Percentiles rank a stretch among this genome's conserved stretches.
Evolutionary conservation across 2,113 vertebrate genomes (phyloP).

Genomic region (Barbus barbus): DNA sequence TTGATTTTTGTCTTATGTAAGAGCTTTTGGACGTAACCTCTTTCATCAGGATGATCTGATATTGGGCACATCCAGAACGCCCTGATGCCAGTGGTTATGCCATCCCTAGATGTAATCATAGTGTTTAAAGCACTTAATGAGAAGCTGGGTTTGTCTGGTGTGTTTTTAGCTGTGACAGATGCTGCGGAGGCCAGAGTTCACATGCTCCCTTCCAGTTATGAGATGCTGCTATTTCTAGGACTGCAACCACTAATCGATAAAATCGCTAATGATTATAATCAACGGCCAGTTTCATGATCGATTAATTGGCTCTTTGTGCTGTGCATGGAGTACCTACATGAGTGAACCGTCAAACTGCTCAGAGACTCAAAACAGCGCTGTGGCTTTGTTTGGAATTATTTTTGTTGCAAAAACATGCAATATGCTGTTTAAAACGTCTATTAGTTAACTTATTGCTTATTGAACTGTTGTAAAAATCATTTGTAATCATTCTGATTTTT

Average conservation of each 20-base stretch:
- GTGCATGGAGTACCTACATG: too few relatives aligned
- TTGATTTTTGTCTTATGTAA: slow-evolving; percentile 41
- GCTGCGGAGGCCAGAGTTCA: slow-evolving; percentile 11
- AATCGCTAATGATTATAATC: not conserved
- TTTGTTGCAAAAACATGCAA: too few relatives aligned
- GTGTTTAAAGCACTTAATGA: slow-evolving; percentile 45
- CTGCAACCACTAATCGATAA: not conserved
- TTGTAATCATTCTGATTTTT: too few relatives aligned
- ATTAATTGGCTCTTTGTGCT: not conserved
- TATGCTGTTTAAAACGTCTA: too few relatives aligned
- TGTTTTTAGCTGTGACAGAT: slow-evolving; percentile 24
- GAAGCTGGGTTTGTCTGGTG: slow-evolving; percentile 14
- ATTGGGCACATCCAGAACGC: slow-evolving; percentile 32
- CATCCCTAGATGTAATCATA: slow-evolving; percentile 45
- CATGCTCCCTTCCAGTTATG: not conserved
- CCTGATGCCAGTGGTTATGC: slow-evolving; percentile 39
- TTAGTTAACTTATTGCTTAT: too few relatives aligned
- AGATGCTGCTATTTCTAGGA: not conserved
- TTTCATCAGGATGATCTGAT: slow-evolving; percentile 25
- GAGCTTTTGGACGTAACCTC: slow-evolving; percentile 23
- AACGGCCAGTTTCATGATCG: not conserved
- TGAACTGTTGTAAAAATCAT: too few relatives aligned
- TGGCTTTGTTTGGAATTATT: too few relatives aligned
- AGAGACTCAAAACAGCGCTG: too few relatives aligned
- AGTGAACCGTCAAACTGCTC: too few relatives aligned